Evolutionary conservation across 1,140 invertebrate species (phyloP).

Genomic region (Hyphantria cunea): DNA sequence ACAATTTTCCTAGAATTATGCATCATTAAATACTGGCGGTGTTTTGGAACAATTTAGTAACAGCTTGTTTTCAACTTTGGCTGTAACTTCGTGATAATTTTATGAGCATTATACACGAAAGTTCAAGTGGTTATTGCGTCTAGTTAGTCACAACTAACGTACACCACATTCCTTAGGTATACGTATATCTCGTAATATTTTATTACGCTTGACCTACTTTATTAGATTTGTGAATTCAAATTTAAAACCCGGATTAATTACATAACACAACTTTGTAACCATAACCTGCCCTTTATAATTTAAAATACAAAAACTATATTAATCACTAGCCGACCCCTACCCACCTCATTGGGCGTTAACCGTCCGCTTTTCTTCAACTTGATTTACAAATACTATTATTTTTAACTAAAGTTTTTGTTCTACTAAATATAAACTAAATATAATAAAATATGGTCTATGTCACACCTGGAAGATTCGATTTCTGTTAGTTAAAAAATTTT

Average conservation of each 20-base stretch:
- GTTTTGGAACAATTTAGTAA: conserved; percentile 52
- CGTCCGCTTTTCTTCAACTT: no score
- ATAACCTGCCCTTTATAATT: no score
- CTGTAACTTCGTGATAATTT: conserved; percentile 54
- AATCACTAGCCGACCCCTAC: no score
- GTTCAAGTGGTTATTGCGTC: conserved; percentile 40
- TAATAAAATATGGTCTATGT: no score
- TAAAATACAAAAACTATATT: no score
- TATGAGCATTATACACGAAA: conserved; percentile 55
- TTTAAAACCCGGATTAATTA: neutral
- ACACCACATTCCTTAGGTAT: conserved; percentile 21
- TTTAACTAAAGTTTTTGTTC: no score
- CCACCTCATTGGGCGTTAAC: no score
- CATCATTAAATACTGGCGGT: conserved; percentile 26
- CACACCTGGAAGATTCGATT: no score
- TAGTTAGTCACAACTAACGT: conserved; percentile 26
- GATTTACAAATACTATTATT: no score
- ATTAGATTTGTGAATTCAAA: conserved; percentile 6
- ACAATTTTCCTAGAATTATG: conserved; percentile 9
- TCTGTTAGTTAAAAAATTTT: no score
- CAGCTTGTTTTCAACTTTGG: conserved; percentile 53
- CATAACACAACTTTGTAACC: no score
- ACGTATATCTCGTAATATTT: conserved; percentile 17
- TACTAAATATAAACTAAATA: no score
- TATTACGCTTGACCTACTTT: conserved; percentile 31